Evolutionary conservation across 2,113 vertebrate species (phyloP), one percentile per base, ranked within the genome.

Genomic region (Aspidoscelis tigris): DNA sequence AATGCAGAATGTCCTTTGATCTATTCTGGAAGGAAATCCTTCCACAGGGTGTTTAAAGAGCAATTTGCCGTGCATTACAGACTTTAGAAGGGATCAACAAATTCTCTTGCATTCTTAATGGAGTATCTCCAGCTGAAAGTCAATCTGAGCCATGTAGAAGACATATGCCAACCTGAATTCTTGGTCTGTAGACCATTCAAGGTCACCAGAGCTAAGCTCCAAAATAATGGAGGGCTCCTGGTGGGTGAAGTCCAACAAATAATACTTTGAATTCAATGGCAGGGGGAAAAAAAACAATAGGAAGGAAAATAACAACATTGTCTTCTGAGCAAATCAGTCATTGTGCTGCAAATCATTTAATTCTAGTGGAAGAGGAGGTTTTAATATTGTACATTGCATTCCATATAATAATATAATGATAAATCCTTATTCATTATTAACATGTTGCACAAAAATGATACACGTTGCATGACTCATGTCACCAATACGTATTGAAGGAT

Each of bases 361-460:
- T 93, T 92, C 82, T 14, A 61, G 82, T 88, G 76, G 86, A 91
- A 90, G 88, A 93, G 89, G 83, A 92, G 92, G 84, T 94, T 95
- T 95, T 95, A 95, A 94, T 95, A 95, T 91, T 92, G 84, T 84
- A 93, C 90, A 89, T 94, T 94, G 83, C 73, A 76, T 84, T 87
- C 90, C 70, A 90, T 92, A 85, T 76, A 84, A 93, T 89, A 93
- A 92, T 94, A 92, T 93, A 82, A 78, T 86, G 91, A 95, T 92
- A 95, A 95, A 93, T 93, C 84, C 86, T 87, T 93, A 95, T 96
- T 83, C 81, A 96, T 96, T 96, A 96, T 96, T 96, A 95, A 96
- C 81, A 93, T 86, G 88, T 90, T 88, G 88, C 81, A 80, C 91
- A 93, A 93, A 95, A 91, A 95, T 94, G 93, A 89, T 87, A 88